Evolutionary conservation across 2,113 vertebrate genomes (phyloP).

Genomic region (Clupea harengus): DNA sequence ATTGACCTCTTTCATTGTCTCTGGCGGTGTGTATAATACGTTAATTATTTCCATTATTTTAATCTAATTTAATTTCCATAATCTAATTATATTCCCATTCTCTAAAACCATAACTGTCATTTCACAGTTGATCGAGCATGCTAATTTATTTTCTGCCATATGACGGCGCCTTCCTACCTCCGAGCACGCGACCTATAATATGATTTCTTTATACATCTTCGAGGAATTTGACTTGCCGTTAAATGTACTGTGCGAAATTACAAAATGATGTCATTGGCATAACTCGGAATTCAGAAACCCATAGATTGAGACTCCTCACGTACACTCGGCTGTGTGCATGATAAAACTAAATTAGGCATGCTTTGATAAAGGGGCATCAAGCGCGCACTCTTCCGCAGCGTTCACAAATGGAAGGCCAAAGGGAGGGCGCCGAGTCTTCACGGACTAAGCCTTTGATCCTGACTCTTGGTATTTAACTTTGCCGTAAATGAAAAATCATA

Average conservation of each 20-base stretch:
- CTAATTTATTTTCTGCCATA: conserved; percentile 62
- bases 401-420: background rate
- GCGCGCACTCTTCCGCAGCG: background rate
- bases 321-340: background rate
- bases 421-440: background rate
- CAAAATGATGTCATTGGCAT: conserved; percentile 15
- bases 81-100: conserved; percentile 72
- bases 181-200: background rate
- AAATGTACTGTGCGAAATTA: conserved; percentile 7
- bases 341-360: background rate
- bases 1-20: conserved; percentile 19
- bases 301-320: background rate
- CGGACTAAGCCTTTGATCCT: background rate
- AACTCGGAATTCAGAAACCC: background rate
- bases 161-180: conserved; percentile 23
- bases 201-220: conserved; percentile 15
- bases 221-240: conserved; percentile 11
- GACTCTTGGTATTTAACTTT: background rate
- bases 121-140: conserved; percentile 71
- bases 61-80: conserved; percentile 75
- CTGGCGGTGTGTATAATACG: conserved; percentile 13
- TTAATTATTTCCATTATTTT: conserved; percentile 68
- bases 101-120: conserved; percentile 75
- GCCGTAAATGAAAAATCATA: background rate
- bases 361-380: background rate